A percentile compares a stretch with the other conserved stretches of the same genome.
Conservation (phyloP, 2,113 vertebrate species). For the Bubalus kerabau region DNA sequence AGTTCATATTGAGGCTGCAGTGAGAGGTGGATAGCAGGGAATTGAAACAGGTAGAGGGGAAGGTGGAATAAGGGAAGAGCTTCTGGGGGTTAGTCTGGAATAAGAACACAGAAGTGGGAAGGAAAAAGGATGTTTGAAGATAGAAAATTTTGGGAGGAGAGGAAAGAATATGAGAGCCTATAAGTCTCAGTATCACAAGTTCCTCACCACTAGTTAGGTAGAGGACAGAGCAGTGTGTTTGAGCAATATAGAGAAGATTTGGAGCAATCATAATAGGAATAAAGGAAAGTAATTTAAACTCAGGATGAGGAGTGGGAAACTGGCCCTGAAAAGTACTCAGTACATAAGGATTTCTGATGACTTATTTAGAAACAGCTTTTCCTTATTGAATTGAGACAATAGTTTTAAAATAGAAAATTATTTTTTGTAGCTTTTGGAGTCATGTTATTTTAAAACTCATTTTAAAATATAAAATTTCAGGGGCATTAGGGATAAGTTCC, state of each 20-base stretch:
- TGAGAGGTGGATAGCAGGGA: not conserved
- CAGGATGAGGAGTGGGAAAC: not conserved
- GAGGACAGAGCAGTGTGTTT: not conserved
- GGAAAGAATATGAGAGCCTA: not conserved
- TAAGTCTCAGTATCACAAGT: not conserved
- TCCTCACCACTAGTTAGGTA: not conserved
- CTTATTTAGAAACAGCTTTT: constrained; percentile 27
- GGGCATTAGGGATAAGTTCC: constrained; percentile 8
- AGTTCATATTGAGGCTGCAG: not conserved
- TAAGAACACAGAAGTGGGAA: not conserved
- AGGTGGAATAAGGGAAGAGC: not conserved
- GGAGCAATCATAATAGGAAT: not conserved
- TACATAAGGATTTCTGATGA: not conserved
- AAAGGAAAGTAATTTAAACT: not conserved
- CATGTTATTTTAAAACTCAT: constrained; percentile 38
- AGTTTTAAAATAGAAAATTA: constrained; percentile 28
- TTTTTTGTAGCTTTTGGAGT: constrained; percentile 36
- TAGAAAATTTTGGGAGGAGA: not conserved
- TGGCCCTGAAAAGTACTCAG: not conserved
- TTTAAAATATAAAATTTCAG: constrained; percentile 36
- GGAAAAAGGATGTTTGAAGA: not conserved
- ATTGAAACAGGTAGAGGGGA: not conserved
- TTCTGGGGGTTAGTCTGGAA: not conserved
- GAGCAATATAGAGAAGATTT: not conserved
- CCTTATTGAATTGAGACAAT: constrained; percentile 11